Base-by-base conservation (phyloP, 2,888 invertebrate genomes). In the Campoletis raptor region DNA sequence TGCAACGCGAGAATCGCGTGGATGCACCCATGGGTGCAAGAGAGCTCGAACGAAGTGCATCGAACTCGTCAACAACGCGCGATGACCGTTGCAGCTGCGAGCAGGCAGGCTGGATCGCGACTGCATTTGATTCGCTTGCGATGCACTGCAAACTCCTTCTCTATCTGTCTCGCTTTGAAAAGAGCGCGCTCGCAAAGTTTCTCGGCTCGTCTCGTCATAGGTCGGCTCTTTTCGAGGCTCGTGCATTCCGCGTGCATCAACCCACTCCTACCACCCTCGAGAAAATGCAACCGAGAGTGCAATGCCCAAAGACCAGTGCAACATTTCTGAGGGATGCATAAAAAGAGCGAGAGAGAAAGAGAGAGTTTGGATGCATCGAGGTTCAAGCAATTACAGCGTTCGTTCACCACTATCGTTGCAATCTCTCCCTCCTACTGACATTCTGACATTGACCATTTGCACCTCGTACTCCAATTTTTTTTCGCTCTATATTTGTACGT, bases 41-140 rank as follows among this genome's bases (percentile, higher is more conserved):
- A 76, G 85, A 64, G 52, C 82, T 52, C 83, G 83, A 67, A 83
- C 87, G 90, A 30, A 92, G 93, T 94, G 92, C 94, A 93, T 94
- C 93, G 94, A 94, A 93, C 94, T 88, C 93, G 90, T 92, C 93
- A 93, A 93, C 93, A 93, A 93, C 93, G 87, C 92, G 90, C 90
- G 74, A 83, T 93, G 93, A 93, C 93, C 93, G 93, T 92, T 93
- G 93, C 93, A 92, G 92, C 92, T 92, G 92, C 92, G 86, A 89
- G 85, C 85, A 86, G 81, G 81, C 85, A 85, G 83, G 85, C 85
- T 66, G 81, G 85, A 88, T 85, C 82, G 83, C 81, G 82, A 85
- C 85, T 86, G 83, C 81, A 85, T 83, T 81, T 79, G 72, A 81
- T 79, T 81, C 81, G 81, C 72, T 80, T 54, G 52, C 81, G 83